Evolutionary conservation across 2,113 vertebrate species (phyloP), one percentile per base, ranked within the genome.

Genomic region (Glareola pratincola): DNA sequence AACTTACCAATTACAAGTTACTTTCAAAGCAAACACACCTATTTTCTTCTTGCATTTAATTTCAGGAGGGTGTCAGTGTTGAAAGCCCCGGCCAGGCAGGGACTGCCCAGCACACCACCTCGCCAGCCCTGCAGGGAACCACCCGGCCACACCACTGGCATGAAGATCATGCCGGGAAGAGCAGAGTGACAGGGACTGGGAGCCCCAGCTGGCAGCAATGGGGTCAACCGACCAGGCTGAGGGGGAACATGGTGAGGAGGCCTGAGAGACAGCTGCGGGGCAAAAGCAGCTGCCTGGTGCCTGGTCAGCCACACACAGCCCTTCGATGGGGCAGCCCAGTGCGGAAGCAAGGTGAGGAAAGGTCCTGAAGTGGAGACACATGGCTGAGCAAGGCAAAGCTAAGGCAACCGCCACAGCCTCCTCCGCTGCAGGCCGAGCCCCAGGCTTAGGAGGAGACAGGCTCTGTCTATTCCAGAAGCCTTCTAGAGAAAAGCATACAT

Each of bases 101-200:
- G 6, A 21, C 64, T 41, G 45, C 12, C 71, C 82, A 24, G 32
- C 6, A 1, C 0, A 0, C 3, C 1, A 6, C 51, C 27, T 68
- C 20, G 13, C 34, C 41, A 63, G 48, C 63, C 32, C 57, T 18
- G 34, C 19, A 4, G 39, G 26, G 18, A 36, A 20, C 41, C 6
- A 1, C 12, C 34, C 0, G 1, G 56, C 20, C 16, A 2, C 20
- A 12, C 8, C 1, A 2, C 51, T 5, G 19, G 16, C n/a, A 9
- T 0, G 13, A 50, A 24, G 59, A 10, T n/a, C 0, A 4, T 1
- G 0, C 14, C 0, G 0, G 27, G 27, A 51, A 53, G 26, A 36
- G 17, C 34, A 60, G n/a, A 24, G 27, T 14, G 27, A 23, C 36
- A n/a, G 43, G 57, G 37, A 10, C 30, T 21, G 8, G 72, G 23